phyloP scores from a whole-genome alignment of 1,140 invertebrate species.

The Carcinoscorpius rotundicauda region DNA sequence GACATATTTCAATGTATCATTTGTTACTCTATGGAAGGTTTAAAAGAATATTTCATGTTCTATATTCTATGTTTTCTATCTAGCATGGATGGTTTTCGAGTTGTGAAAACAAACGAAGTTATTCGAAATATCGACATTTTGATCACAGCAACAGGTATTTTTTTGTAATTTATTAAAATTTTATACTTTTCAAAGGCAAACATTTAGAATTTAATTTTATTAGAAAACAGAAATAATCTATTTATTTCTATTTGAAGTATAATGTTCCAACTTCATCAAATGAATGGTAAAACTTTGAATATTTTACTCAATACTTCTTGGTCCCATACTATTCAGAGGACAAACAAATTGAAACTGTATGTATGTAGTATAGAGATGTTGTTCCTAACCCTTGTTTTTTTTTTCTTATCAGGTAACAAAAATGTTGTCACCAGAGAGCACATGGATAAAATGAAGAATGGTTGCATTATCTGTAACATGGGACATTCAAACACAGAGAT shows the following conservation, averaged over 20 bases:
- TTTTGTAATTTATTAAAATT: no score
- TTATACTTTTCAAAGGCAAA: no score
- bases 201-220: no score
- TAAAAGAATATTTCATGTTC: constrained; percentile 1
- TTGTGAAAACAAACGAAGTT: constrained; percentile 87
- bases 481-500: constrained; percentile 97
- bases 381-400: no score
- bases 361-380: no score
- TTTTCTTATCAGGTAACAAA: constrained; percentile 59
- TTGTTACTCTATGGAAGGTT: neutral
- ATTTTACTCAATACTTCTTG: no score
- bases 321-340: no score
- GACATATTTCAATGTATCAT: neutral
- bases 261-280: no score
- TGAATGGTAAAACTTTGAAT: no score
- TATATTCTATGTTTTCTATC: constrained; percentile 22
- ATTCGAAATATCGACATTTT: constrained; percentile 86
- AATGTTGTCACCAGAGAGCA: constrained; percentile 88
- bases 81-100: constrained; percentile 94
- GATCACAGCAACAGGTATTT: constrained; percentile 67
- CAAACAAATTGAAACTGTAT: no score
- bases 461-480: constrained; percentile 95
- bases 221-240: no score
- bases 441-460: constrained; percentile 95
- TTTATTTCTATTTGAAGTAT: no score